Evolutionary conservation across 2,113 vertebrate species (phyloP), one percentile per base, ranked within the genome.

Genomic region (Pachyramphus minor): DNA sequence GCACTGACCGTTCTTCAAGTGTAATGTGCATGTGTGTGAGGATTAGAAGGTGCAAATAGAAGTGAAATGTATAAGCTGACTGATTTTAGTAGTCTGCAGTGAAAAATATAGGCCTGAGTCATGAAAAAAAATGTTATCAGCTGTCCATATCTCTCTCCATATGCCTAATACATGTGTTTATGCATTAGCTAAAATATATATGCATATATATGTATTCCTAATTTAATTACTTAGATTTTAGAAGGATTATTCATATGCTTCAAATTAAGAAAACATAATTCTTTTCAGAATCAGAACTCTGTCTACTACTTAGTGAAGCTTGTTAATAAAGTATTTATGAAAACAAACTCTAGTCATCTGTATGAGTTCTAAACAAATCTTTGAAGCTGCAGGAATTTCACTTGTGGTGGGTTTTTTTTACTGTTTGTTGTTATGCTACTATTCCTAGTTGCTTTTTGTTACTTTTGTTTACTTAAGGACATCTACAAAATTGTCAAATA

Each of bases 241-340:
- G 39, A 53, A 59, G 17, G 12, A 14, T 75, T 85, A 44, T 72
- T 42, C 11, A 2, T 30, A 9, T 25, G 11, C n/a, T 75, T 93
- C 33, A 30, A 53, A 37, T 72, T 60, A 91, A 64, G 41, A 88
- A 55, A 22, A 4, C 7, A 6, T 19, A 56, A 16, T 83, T 69
- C 0, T 83, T 68, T 58, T n/a, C 10, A 33, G 25, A 37, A 79
- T 79, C 41, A 39, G 33, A 71, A 58, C 1, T 4, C 19, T 66
- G 12, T 59, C 8, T 69, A 6, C 15, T 62, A 27, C 64, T 71
- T 80, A 42, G 12, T 45, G 23, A 49, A 68, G 3, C 30, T 76
- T 66, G 16, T 80, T 93, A 45, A 37, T 81, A 45, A 89, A 87
- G 71, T 89, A 69, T 64, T 92, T 94, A 73, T 42, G 15, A 72